phyloP scores from a whole-genome alignment of 2,113 vertebrate genomes.

The Galeopterus variegatus region DNA sequence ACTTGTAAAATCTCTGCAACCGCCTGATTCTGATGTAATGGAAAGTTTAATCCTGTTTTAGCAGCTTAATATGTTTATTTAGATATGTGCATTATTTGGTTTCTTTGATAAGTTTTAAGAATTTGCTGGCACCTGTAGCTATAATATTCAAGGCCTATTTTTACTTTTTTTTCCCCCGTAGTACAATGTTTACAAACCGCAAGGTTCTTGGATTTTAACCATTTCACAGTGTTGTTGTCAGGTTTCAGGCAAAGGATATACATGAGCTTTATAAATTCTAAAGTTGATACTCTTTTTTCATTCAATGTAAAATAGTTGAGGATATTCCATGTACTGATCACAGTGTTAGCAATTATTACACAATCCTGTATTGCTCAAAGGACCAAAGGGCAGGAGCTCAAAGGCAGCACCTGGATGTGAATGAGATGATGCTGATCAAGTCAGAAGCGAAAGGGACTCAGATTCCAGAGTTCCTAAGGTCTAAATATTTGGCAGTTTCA shows the following conservation, averaged over 20 bases:
- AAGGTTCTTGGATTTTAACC: conserved; percentile 47
- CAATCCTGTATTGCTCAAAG: not conserved
- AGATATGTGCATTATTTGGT: not conserved
- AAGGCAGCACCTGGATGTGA: not conserved
- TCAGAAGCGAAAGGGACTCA: conserved; percentile 30
- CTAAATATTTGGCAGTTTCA: not conserved
- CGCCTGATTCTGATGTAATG: not conserved
- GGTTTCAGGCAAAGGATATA: not conserved
- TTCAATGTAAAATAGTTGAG: not conserved
- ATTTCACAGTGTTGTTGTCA: conserved; percentile 3
- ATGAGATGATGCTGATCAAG: not conserved
- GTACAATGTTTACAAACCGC: not conserved
- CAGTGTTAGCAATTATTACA: not conserved
- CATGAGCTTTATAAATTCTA: not conserved
- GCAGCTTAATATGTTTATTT: conserved; percentile 9
- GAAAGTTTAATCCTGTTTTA: conserved; percentile 2
- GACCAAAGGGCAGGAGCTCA: conserved; percentile 40
- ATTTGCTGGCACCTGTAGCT: not conserved
- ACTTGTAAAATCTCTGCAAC: not conserved
- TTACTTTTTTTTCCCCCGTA: not conserved
- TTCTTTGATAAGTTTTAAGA: conserved; percentile 50
- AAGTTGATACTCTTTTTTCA: not conserved
- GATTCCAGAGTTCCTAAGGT: not conserved
- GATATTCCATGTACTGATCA: not conserved
- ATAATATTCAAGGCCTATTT: not conserved